Evolutionary conservation across 2,888 invertebrate species (phyloP), one percentile per base, ranked within the genome.

Genomic region (Drosophila antonietae): DNA sequence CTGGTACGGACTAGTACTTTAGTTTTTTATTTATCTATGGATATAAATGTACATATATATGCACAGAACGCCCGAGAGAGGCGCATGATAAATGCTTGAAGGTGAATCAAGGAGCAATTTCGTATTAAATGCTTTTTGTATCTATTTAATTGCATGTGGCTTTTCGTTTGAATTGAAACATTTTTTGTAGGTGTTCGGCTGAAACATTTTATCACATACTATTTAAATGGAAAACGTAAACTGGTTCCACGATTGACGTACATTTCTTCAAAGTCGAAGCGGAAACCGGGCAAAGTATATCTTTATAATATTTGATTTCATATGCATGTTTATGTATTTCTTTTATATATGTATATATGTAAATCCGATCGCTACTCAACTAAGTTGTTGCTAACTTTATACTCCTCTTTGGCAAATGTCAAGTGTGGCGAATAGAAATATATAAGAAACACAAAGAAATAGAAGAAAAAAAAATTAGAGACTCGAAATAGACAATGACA

Each of bases 401-500:
- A 47, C 49, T 49, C 28, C 15, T 31, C 31, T 49, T 31, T 31
- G 31, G 46, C 49, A 49, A 49, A 49, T 49, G 49, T 31, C 49
- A 49, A 31, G 49, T 31, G 31, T 31, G 49, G 28, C 10, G n/a
- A 49, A 31, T 28, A 47, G 28, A 20, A 43, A 43, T 46, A 28
- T 28, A 28, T 28, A 14, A 65, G 18, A 35, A 20, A 46, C 43
- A 44, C 14, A 56, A 41, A 57, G 31, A 43, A 28, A 10, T 15
- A 15, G 55, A 41, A 75, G 46, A 47, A 59, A 70, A 20, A 20
- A 28, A 66, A 35, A 64, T 52, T 46, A 58, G 51, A 61, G 73
- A 77, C 76, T 69, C 66, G 76, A 76, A 84, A 74, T 77, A 84
- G 84, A 83, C 83, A 82, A 84, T 81, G 83, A 81, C 80, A 79